Conservation (phyloP, 2,797 vertebrate genomes). For the Xyrichtys novacula region DNA sequence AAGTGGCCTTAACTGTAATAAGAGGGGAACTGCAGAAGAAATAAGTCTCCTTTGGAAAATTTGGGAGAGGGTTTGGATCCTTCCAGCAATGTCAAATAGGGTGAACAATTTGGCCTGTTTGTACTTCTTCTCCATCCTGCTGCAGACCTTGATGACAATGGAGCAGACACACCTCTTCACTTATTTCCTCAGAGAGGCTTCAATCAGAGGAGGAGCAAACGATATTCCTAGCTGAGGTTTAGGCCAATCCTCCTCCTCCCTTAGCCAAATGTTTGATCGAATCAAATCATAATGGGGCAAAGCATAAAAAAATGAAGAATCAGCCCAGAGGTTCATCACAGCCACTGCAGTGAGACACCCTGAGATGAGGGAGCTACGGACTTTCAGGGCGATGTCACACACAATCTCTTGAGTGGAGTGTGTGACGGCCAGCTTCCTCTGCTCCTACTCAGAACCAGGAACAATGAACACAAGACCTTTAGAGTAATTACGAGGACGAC, state of each 20-base stretch:
- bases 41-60: slow-evolving; percentile 59
- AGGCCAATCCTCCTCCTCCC: slow-evolving; percentile 82
- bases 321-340: slow-evolving; percentile 66
- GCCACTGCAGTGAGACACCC: slow-evolving; percentile 70
- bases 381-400: slow-evolving; percentile 60
- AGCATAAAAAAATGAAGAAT: slow-evolving; percentile 64
- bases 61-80: slow-evolving; percentile 55
- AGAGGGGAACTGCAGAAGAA: slow-evolving; percentile 45
- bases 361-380: slow-evolving; percentile 62
- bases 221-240: slow-evolving; percentile 76
- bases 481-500: slow-evolving; percentile 42
- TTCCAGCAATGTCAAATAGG: slow-evolving; percentile 61
- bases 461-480: slow-evolving; percentile 48
- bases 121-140: slow-evolving; percentile 54
- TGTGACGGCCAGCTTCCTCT: slow-evolving; percentile 61
- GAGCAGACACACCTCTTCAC: slow-evolving; percentile 82
- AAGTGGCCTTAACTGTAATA: slow-evolving; percentile 51
- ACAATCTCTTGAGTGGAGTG: slow-evolving; percentile 68
- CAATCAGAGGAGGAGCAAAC: slow-evolving; percentile 77
- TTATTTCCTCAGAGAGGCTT: slow-evolving; percentile 71
- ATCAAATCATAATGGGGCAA: slow-evolving; percentile 76
- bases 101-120: slow-evolving; percentile 55
- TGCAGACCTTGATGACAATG: slow-evolving; percentile 55
- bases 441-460: slow-evolving; percentile 66
- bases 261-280: slow-evolving; percentile 73